Evolutionary conservation across 2,113 vertebrate species (phyloP).

Genomic region (Poecilia latipinna): DNA sequence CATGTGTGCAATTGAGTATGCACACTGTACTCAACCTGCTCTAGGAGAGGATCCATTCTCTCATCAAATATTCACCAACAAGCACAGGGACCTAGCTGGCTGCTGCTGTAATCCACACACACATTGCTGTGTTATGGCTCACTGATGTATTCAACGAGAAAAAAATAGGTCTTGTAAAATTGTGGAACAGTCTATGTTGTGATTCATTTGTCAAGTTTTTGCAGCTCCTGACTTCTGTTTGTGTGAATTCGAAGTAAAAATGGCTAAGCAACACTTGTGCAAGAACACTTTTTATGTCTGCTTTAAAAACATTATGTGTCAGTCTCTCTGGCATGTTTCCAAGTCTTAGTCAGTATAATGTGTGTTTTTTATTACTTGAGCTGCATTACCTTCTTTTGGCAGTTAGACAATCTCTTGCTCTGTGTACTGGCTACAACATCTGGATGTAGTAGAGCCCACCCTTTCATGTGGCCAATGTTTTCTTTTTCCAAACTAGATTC

Average conservation of each 20-base stretch:
- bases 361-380: neutral
- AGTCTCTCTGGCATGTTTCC: neutral
- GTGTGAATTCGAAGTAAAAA: neutral
- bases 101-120: constrained; percentile 62
- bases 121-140: constrained; percentile 39
- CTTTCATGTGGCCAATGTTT: neutral
- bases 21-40: constrained; percentile 71
- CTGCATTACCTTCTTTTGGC: neutral
- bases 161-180: constrained; percentile 39
- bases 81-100: constrained; percentile 76
- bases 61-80: constrained; percentile 83
- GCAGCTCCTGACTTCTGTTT: constrained; percentile 10
- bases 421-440: neutral
- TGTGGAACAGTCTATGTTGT: constrained; percentile 15
- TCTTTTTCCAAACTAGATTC: neutral
- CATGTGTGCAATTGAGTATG: constrained; percentile 43
- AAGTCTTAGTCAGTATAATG: neutral
- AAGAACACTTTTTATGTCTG: no score
- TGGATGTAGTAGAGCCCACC: neutral
- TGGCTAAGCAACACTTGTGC: neutral
- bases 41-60: constrained; percentile 79
- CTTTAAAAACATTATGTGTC: neutral
- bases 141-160: constrained; percentile 35
- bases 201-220: constrained; percentile 28
- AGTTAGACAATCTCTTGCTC: neutral